phyloP scores from a whole-genome alignment of 2,797 vertebrate genomes.

The Sebastes baramenuke region DNA sequence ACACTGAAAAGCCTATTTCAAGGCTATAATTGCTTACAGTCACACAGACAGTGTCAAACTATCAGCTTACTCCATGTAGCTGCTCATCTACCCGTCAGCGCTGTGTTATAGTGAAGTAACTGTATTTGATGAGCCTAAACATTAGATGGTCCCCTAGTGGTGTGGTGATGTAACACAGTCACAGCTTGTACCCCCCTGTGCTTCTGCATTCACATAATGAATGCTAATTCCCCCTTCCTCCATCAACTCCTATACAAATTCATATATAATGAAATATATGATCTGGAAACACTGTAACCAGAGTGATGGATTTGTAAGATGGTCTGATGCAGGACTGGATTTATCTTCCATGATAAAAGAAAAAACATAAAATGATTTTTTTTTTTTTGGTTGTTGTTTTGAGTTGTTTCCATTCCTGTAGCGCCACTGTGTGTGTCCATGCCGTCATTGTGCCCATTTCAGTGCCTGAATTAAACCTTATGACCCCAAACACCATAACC shows the following conservation, averaged over 20 bases:
- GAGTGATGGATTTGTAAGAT: constrained; percentile 31
- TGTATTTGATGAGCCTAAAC: constrained; percentile 39
- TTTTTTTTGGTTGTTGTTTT: constrained; percentile 13
- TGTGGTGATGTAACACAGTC: constrained; percentile 59
- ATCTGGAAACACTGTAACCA: neutral
- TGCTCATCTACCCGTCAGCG: constrained; percentile 22
- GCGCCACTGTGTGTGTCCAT: constrained; percentile 17
- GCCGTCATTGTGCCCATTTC: constrained; percentile 48
- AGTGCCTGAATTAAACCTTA: constrained; percentile 53
- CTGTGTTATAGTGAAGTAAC: constrained; percentile 38
- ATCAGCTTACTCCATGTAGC: constrained; percentile 36
- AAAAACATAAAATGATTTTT: neutral
- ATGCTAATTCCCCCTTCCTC: constrained; percentile 26
- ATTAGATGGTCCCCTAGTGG: constrained; percentile 46
- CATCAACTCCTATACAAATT: constrained; percentile 47
- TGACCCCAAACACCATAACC: constrained; percentile 57
- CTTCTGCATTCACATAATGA: constrained; percentile 36
- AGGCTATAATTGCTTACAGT: neutral
- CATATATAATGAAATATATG: neutral
- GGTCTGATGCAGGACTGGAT: constrained; percentile 40
- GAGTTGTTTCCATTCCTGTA: constrained; percentile 21
- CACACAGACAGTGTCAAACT: constrained; percentile 58
- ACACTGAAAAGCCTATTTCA: neutral
- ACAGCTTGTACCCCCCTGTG: constrained; percentile 8
- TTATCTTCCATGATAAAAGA: neutral